Base-by-base conservation (phyloP, 2,113 vertebrate species). In the Prunella himalayana region DNA sequence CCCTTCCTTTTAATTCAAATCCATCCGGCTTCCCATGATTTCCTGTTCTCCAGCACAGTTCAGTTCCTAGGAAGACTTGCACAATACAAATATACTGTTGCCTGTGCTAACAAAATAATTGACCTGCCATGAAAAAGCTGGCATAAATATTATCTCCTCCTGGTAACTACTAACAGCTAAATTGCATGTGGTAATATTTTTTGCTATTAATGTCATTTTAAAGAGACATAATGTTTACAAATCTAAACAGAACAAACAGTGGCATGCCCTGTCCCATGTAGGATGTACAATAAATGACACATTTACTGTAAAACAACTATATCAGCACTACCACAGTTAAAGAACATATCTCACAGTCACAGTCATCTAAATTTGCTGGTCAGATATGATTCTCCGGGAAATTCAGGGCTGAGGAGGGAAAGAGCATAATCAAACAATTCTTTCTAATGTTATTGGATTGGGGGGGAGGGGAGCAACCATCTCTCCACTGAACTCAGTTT, bases 11-110 rank as follows among this genome's bases (percentile, higher is more conserved):
- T 91, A 90, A 91, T 93, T 95, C 91, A 90, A 91, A 51, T 70
- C 75, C 68, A 57, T 92, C 76, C 69, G 65, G 88, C 82, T 93
- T 95, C 92, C 61, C 86, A 45, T 90, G 93, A 86, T 84, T 95
- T 97, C 88, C 94, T 95, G 92, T 93, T 68, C 77, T 94, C 80
- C 72, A 57, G 84, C 1, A 2, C 61, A 90, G 76, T 51, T 90
- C 85, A 96, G 85, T 97, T 97, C 95, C 93, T 94, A 92, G 82
- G 95, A 96, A 97, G 44, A 93, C 53, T 95, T 96, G 82, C 88
- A 76, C 65, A 97, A 96, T 65, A 77, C 75, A 96, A 90, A 93
- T 75, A 86, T 4, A 37, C n/a, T 88, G 60, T 49, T 93, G 88
- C 86, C 61, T 93, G 79, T 78, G 83, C 83, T 92, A 95, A 92